phyloP scores from a whole-genome alignment of 2,113 vertebrate genomes.

The Progne subis region DNA sequence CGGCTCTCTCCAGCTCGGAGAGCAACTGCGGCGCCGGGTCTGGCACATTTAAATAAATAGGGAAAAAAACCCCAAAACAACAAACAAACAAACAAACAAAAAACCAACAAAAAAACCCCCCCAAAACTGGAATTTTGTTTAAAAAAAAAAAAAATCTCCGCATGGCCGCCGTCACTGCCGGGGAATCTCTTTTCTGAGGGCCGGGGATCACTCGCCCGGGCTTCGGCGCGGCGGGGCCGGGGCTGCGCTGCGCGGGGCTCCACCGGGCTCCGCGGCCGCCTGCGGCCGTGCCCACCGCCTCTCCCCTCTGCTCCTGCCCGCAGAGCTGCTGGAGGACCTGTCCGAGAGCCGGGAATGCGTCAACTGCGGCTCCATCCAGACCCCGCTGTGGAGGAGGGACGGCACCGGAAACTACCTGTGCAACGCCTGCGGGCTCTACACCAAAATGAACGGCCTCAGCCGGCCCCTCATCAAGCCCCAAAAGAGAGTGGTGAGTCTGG shows the following conservation, averaged over 20 bases:
- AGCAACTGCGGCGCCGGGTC: not conserved
- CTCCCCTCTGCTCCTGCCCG: not conserved
- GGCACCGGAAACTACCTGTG: conserved; percentile 98
- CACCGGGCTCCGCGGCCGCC: not conserved
- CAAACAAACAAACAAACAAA: too few relatives aligned
- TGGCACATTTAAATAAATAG: not conserved
- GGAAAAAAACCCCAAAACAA: too few relatives aligned
- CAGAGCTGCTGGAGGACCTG: conserved; percentile 94
- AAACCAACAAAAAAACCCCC: fast-evolving
- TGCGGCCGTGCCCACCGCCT: not conserved
- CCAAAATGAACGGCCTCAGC: conserved; percentile 99
- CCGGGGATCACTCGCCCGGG: not conserved
- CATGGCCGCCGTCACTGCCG: fast-evolving
- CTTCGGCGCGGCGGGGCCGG: not conserved
- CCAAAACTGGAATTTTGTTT: not conserved
- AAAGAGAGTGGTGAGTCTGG: conserved; percentile 92
- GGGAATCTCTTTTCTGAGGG: not conserved
- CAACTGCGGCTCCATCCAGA: conserved; percentile 98
- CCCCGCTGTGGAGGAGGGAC: conserved; percentile 96
- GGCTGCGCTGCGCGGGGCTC: not conserved
- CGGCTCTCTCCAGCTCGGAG: not conserved
- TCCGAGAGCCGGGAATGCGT: conserved; percentile 94
- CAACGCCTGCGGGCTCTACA: conserved; percentile 98
- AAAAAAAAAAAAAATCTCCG: not conserved
- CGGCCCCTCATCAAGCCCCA: conserved; percentile 97